Evolutionary conservation across 2,888 invertebrate genomes (phyloP), one percentile per base, ranked within the genome.

Genomic region (Megalurothrips usitatus): DNA sequence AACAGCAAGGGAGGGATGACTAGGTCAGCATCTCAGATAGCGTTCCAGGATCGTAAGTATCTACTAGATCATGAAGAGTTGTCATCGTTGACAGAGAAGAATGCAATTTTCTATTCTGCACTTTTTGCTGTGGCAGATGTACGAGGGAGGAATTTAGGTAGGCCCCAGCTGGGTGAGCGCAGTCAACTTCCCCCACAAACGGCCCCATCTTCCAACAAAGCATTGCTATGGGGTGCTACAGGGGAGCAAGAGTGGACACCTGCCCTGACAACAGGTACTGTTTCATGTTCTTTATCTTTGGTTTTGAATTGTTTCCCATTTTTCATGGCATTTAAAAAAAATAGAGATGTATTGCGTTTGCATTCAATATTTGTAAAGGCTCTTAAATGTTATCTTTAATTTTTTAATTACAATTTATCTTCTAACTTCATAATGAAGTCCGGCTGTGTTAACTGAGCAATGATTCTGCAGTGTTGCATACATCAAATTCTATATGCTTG

Each of bases 181-280:
- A 10, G 79, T 68, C 28, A 81, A 79, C 47, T 80, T 34, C 75
- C 43, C 12, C 17, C 43, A 17, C 68, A 68, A 80, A 75, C 23
- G 19, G 52, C 79, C 52, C 79, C 19, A 11, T 75, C 68, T 12
- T 75, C 68, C 6, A 75, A 75, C 89, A 85, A 90, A 80, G 94
- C 94, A 0, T 88, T 94, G 52, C 89, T 96, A 79, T 97, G 97
- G 97, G 97, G 97, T 43, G 96, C 96, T 6, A 97, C 97, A 0
- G 97, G 97, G 63, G 97, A 98, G 87, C 97, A 98, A 87, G 97
- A 97, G 87, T 98, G 98, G 98, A 97, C 97, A 2, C 97, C 97
- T 0, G 96, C 96, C 48, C 90, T 97, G 82, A 97, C 97, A 4
- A 98, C 97, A 89, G 97, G 97, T 96, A 88, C n/a, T 58, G 19